Evolutionary conservation across 37 sponge, comb jelly and placozoan genomes (phyloP), one percentile per base, ranked within the genome.

Genomic region (Axinella damicornis): DNA sequence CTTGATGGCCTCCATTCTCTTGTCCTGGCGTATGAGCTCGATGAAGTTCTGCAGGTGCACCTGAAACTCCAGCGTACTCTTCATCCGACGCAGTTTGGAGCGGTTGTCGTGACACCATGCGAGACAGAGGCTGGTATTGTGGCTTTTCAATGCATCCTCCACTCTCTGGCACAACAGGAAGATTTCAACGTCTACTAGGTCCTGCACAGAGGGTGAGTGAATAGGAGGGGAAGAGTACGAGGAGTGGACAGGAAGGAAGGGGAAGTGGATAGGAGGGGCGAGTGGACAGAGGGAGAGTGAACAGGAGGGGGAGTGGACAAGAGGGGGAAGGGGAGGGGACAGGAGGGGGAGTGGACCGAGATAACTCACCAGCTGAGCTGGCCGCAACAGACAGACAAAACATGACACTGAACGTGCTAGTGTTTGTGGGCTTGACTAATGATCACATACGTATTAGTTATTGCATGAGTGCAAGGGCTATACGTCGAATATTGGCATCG

Each of bases 31-130:
- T 33, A 99, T 78, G 58, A 97, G 67, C 72, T 99, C 99, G 9
- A 97, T 87, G 65, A 99, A 99, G 59, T 95, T 89, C 79, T 99
- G 99, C 31, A 95, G 76, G 46, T 90, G 85, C 37, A 93, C 66
- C 22, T 92, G 81, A 65, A 93, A 93, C 82, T 99, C 99, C 57
- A 99, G 74, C 11, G 77, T 85, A 83, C 99, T 98, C 94, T 94
- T 95, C 59, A 97, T 41, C 62, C 87, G 90, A 59, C 90, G 87
- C 21, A 98, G 87, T 65, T 96, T 97, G 20, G 93, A 92, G 73
- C 87, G 92, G 84, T 98, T 96, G 33, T 95, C 97, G 25, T 91
- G 80, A 82, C 99, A 98, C 95, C 94, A 98, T 2, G 78, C 81
- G 35, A 98, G 77, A 58, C 99, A 99, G 22, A 96, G 97, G 9